A percentile compares a stretch with the other conserved stretches of the same genome.
Evolutionary conservation across 2,797 vertebrate genomes (phyloP).

Genomic region (Poeciliopsis infans): DNA sequence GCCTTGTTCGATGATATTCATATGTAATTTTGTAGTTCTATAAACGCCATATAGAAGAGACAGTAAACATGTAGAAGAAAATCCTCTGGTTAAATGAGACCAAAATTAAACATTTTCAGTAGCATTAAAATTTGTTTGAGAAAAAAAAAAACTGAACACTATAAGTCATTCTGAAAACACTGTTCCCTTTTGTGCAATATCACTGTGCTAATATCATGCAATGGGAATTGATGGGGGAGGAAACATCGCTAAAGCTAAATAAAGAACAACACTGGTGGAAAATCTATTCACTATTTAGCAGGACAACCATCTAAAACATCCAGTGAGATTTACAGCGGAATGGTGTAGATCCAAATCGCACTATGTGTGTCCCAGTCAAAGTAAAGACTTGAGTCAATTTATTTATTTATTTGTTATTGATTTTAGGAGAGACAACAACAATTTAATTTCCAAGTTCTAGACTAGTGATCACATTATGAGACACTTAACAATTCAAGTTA

Average conservation of each 20-base stretch:
- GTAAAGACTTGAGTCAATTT: neutral
- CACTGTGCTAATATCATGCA: neutral
- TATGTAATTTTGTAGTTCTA: neutral
- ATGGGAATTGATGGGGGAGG: neutral
- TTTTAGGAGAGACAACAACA: neutral
- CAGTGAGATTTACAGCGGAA: neutral
- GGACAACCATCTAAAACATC: neutral
- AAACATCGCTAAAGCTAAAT: neutral
- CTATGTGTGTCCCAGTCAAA: neutral
- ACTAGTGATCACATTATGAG: conserved; percentile 1
- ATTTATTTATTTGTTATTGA: neutral
- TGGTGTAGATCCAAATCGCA: neutral
- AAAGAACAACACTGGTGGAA: neutral
- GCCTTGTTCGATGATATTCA: neutral
- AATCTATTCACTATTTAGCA: neutral
- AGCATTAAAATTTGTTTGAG: neutral
- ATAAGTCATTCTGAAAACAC: neutral
- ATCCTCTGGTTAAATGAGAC: neutral
- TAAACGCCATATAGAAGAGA: neutral
- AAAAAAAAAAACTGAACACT: neutral
- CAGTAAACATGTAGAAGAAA: neutral
- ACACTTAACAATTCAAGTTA: conserved; percentile 8
- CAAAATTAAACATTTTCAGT: neutral
- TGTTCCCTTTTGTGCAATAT: neutral
- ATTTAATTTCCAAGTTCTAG: neutral